Base-by-base conservation (phyloP, 2,888 invertebrate genomes). In the Lasiommata megera region DNA sequence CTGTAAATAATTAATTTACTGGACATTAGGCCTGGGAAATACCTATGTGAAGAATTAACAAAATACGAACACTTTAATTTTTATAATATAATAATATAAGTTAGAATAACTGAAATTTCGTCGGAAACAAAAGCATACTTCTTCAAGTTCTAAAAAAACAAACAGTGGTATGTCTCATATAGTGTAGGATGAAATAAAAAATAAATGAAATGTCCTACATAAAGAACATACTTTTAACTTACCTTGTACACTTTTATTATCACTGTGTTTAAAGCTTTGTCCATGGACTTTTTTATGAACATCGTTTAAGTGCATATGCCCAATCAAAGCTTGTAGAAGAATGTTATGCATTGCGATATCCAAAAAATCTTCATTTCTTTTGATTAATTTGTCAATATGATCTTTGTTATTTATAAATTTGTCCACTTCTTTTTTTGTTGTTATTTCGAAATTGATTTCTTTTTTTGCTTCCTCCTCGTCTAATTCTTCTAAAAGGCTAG, bases 261-360 rank as follows among this genome's bases (percentile, higher is more conserved):
- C 18, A 16, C 16, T 56, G 36, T 31, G 38, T 37, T 53, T 47
- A 17, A 52, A 36, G 9, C 14, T 53, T 38, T 60, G 54, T 46
- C 44, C 9, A 40, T 67, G 67, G 12, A 69, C 44, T 54, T 63
- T 65, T 37, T 61, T 67, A 43, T 65, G 66, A 0, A 86, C 77
- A 1, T 82, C 77, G 44, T 73, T 77, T 7, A 83, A 58, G 54
- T 87, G 80, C 74, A 77, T 76, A 53, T 84, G 82, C 0, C 73
- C 75, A 6, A 79, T 68, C 0, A 84, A 76, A 3, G 82, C 85
- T 71, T 82, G 76, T 0, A 83, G 58, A 0, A 88, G 59, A 11
- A 83, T 73, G 54, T 84, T 82, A 37, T 85, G 84, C 70, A 86
- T 76, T 0, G 79, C 77, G n/a, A 79, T 41, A 66, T 84, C 81